Evolutionary conservation across 1,140 invertebrate genomes (phyloP).

Genomic region (Drosophila orena): DNA sequence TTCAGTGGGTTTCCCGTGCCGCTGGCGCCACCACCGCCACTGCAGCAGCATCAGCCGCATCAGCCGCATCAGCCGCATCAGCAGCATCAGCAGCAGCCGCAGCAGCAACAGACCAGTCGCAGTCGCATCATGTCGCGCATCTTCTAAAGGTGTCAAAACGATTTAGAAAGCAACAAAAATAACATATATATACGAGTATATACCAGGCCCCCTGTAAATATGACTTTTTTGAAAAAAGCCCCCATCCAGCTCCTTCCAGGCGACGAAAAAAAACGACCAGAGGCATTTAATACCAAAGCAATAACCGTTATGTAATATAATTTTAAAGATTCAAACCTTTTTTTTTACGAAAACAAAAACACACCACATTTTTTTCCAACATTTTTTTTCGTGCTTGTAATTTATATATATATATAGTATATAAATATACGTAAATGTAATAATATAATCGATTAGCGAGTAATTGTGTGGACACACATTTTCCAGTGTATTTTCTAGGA

Average conservation of each 20-base stretch:
- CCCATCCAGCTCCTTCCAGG: constrained; percentile 52
- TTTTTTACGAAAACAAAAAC: constrained; percentile 35
- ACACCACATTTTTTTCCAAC: constrained; percentile 22
- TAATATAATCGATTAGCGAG: constrained; percentile 20
- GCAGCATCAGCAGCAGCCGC: constrained; percentile 7
- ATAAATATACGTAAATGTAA: constrained; percentile 28
- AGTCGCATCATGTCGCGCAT: constrained; percentile 84
- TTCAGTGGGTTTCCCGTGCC: constrained; percentile 69
- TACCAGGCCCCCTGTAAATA: constrained; percentile 44
- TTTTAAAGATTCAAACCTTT: constrained; percentile 60
- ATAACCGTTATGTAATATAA: constrained; percentile 83
- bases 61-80: constrained; percentile 30
- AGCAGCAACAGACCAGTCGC: constrained; percentile 53
- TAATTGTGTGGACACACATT: constrained; percentile 59
- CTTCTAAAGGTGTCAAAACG: constrained; percentile 68
- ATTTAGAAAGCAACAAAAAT: neutral
- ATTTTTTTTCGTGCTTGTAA: constrained; percentile 57
- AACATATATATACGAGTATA: too few species aligned
- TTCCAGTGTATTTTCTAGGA: constrained; percentile 78
- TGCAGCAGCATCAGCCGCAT: constrained; percentile 11
- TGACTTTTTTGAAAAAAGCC: constrained; percentile 54
- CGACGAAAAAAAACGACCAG: constrained; percentile 69
- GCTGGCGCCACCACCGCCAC: constrained; percentile 23
- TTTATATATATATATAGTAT: constrained; percentile 34
- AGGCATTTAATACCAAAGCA: constrained; percentile 84